Base-by-base conservation (phyloP, 2,113 vertebrate species). In the Regulus satrapa region DNA sequence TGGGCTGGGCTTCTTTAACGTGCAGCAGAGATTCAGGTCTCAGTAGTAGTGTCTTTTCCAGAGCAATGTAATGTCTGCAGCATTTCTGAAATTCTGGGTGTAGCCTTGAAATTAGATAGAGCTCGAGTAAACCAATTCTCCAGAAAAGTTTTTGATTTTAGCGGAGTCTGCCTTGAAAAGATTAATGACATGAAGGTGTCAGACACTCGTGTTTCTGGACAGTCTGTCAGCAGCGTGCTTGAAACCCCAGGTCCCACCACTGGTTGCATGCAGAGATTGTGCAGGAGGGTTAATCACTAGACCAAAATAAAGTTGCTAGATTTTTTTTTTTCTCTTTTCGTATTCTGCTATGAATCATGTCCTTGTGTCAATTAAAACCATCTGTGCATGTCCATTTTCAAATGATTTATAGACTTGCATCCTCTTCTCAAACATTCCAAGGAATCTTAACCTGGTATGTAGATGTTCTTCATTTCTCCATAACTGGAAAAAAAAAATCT, bases 311-410 rank as follows among this genome's bases (percentile, higher is more conserved):
- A 94, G 40, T 86, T 48, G 48, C 41, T 82, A 56, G 18, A 76
- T 84, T 80, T 88, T 90, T 56, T 58, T 62, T 23, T 55, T 64
- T 75, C n/a, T n/a, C n/a, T n/a, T n/a, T n/a, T n/a, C n/a, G 40
- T 54, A 72, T 85, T 79, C 61, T 36, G 41, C 63, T 88, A 92
- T 89, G 94, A 89, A 92, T 92, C 91, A 92, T 92, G 64, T 97
- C 45, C 56, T 76, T 76, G 49, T 20, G 48, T 91, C 86, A 92
- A 95, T 85, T 96, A 92, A 93, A 97, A 94, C 85, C 92, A 98
- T 88, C 90, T 97, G 97, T 92, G 49, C 18, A 16, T 31, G 63
- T 94, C 76, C 43, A 62, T 73, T 93, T 94, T 93, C 69, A 75
- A 83, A 85, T 89, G 79, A 95, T 95, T 97, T 96, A 95, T 95